Percentiles rank a stretch among this genome's conserved stretches.
Evolutionary conservation across 2,888 invertebrate species (phyloP).

Genomic region (Seira sanloemensis): DNA sequence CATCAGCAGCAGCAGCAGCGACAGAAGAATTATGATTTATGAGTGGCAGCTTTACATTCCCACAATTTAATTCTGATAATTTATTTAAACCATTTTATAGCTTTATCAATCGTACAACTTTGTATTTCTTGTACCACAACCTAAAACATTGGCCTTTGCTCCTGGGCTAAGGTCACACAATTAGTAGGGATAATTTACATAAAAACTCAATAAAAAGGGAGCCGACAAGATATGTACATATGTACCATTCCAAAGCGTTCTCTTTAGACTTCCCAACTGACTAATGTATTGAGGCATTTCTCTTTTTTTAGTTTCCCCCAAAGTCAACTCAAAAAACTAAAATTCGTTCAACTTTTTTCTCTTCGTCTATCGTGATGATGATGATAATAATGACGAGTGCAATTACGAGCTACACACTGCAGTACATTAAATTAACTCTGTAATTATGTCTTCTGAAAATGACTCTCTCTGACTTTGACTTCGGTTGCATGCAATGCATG

Average conservation of each 20-base stretch:
- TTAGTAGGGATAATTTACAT: not conserved
- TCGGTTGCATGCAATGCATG: not conserved
- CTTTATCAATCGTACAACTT: no score
- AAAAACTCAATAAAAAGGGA: not conserved
- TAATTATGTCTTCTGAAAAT: not conserved
- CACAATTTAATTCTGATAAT: no score
- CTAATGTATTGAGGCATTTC: not conserved
- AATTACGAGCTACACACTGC: not conserved
- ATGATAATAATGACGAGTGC: not conserved
- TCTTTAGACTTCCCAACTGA: not conserved
- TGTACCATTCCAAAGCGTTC: not conserved
- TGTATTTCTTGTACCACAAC: no score
- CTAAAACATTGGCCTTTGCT: no score
- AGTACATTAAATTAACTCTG: not conserved
- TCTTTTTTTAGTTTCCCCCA: not conserved
- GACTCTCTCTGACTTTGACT: not conserved
- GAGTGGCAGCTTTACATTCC: not conserved
- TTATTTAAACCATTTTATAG: no score
- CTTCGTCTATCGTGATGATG: not conserved
- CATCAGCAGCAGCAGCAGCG: no score
- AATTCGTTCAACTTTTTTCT: not conserved
- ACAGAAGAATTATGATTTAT: not conserved
- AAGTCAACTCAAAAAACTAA: not conserved
- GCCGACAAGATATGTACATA: no score
- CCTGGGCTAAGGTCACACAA: no score